These are phyloP conservation scores for Enoplosus armatus DNA, from an alignment of 2,797 vertebrate genomes.

Conservation along the genomic window DNA sequence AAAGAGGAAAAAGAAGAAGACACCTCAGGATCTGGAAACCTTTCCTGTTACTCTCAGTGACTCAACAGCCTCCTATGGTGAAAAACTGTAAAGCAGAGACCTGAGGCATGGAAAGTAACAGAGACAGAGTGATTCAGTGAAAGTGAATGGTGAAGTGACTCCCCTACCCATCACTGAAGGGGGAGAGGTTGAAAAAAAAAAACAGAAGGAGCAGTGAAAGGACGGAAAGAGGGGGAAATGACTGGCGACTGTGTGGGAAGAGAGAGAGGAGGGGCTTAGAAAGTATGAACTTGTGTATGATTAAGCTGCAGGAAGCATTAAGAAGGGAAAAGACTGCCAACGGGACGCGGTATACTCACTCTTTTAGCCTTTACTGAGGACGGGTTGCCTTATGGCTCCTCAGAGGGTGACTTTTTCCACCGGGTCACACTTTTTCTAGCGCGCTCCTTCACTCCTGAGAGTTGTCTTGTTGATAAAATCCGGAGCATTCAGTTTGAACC, in stretches of 20 bases:
- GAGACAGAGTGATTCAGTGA: slow-evolving; percentile 72
- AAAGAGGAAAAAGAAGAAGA: slow-evolving; percentile 4
- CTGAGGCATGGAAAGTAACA: slow-evolving; percentile 70
- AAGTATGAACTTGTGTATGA: slow-evolving; percentile 91
- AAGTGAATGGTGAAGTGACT: slow-evolving; percentile 74
- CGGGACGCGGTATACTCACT: slow-evolving; percentile 67
- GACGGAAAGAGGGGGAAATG: slow-evolving; percentile 67
- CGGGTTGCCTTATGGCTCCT: slow-evolving; percentile 37
- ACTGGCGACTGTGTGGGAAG: slow-evolving; percentile 76
- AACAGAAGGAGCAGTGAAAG: slow-evolving; percentile 49
- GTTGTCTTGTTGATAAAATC: slow-evolving; percentile 51
- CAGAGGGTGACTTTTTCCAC: slow-evolving; percentile 46
- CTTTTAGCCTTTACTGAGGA: slow-evolving; percentile 37
- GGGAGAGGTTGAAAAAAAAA: slow-evolving; percentile 42
- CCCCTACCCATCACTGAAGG: slow-evolving; percentile 71
- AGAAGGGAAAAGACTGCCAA: slow-evolving; percentile 81
- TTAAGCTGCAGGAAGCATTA: slow-evolving; percentile 90
- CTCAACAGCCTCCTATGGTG: slow-evolving; percentile 57
- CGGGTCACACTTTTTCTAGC: slow-evolving; percentile 49
- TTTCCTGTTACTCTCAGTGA: slow-evolving; percentile 54
- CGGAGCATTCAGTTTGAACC: slow-evolving; percentile 61
- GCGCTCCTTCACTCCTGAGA: slow-evolving; percentile 45
- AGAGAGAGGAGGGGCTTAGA: slow-evolving; percentile 87
- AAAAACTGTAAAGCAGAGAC: slow-evolving; percentile 50
- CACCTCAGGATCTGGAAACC: slow-evolving; percentile 22